Evolutionary conservation across 2,888 invertebrate genomes (phyloP).

Genomic region (Steinernema carpocapsae): DNA sequence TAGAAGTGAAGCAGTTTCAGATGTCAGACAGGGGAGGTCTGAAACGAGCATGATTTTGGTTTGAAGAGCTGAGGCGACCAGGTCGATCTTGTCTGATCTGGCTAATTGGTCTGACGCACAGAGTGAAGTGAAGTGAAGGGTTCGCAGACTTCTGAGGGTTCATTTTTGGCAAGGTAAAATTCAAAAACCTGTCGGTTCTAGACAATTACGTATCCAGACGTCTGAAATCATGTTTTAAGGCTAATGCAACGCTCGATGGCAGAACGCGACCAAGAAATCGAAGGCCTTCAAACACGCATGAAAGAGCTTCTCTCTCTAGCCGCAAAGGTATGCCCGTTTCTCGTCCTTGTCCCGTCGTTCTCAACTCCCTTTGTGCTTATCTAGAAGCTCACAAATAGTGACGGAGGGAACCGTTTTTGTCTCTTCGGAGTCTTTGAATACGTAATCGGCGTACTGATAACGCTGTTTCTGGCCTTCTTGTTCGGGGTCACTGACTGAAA

Average conservation of each 20-base stretch:
- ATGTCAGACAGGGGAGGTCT: no score
- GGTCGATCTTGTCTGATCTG: no score
- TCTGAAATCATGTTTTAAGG: neutral
- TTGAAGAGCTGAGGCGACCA: no score
- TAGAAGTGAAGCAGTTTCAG: no score
- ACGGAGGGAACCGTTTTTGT: no score
- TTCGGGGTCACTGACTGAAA: neutral
- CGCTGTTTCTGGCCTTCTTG: neutral
- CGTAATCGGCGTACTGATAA: neutral
- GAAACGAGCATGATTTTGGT: no score
- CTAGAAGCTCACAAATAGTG: conserved; percentile 8
- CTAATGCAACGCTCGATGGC: conserved; percentile 23
- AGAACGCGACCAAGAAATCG: conserved; percentile 51
- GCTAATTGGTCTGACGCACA: no score
- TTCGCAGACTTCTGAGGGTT: no score
- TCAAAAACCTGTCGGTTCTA: no score
- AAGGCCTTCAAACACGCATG: conserved; percentile 45
- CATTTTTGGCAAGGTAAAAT: no score
- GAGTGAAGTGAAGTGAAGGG: no score
- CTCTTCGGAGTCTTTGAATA: neutral
- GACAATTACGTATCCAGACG: neutral
- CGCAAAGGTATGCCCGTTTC: neutral
- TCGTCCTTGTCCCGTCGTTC: no score
- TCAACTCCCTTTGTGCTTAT: conserved; percentile 29
- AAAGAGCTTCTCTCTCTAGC: conserved; percentile 17